These are phyloP conservation scores for Rana temporaria DNA, from an alignment of 2,113 vertebrate species.

Conservation along the genomic window DNA sequence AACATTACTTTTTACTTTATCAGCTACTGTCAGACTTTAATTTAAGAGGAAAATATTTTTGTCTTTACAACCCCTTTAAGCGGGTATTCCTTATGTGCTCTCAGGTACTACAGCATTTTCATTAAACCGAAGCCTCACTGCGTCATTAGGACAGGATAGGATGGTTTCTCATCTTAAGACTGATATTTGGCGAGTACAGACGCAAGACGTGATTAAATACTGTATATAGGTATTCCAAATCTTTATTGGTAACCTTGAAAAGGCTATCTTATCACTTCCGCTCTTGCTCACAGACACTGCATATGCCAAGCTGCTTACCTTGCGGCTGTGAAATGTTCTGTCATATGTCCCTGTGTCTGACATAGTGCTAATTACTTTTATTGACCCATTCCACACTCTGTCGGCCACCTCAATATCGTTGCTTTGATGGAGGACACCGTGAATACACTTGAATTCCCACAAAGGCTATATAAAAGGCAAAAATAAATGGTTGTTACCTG, in stretches of 20 bases:
- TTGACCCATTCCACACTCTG: slow-evolving; percentile 43
- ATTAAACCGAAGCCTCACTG: no score
- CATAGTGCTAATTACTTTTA: slow-evolving; percentile 52
- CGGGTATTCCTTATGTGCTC: no score
- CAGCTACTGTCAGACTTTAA: no score
- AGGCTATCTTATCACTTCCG: slow-evolving; percentile 7
- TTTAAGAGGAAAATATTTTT: no score
- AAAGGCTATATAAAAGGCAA: slow-evolving; percentile 8
- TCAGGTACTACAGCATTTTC: no score
- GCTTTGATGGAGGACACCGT: slow-evolving; percentile 22
- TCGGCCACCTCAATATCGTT: slow-evolving; percentile 39
- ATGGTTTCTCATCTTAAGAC: no score
- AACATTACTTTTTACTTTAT: no score
- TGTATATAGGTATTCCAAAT: not conserved
- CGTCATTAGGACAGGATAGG: no score
- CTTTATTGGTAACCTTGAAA: not conserved
- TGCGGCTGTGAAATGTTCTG: slow-evolving; percentile 45
- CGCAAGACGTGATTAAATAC: not conserved
- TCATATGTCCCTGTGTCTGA: slow-evolving; percentile 28
- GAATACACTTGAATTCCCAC: slow-evolving; percentile 8
- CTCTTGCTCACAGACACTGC: not conserved
- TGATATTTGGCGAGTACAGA: no score
- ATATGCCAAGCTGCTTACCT: slow-evolving; percentile 32
- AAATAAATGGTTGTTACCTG: not conserved
- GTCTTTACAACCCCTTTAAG: no score